Conservation (phyloP, 2,888 invertebrate species). For the Tethea ocularis region DNA sequence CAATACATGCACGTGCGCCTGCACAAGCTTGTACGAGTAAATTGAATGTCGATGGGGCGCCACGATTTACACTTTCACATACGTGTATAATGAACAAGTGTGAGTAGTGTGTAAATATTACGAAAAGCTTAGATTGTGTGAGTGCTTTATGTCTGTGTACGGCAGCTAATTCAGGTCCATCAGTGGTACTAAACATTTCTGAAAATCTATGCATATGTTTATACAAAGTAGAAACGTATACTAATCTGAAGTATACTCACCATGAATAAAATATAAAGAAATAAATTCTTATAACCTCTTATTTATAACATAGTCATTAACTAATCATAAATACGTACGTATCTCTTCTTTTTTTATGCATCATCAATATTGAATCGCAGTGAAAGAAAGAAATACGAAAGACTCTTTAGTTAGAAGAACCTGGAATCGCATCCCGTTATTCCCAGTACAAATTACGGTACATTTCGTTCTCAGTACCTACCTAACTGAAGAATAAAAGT, state of each 20-base stretch:
- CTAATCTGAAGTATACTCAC: too few species aligned
- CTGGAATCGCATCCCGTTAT: too few species aligned
- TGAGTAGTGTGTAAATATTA: slow-evolving; percentile 48
- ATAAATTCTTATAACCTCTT: too few species aligned
- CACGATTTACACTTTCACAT: slow-evolving; percentile 54
- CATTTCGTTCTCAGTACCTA: neutral
- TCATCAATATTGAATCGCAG: too few species aligned
- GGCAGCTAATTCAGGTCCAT: slow-evolving; percentile 52
- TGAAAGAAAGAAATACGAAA: too few species aligned
- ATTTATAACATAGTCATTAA: too few species aligned
- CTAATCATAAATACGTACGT: too few species aligned
- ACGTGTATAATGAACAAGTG: slow-evolving; percentile 30
- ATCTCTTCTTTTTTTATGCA: too few species aligned
- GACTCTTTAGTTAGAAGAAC: too few species aligned
- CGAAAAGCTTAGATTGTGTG: slow-evolving; percentile 53
- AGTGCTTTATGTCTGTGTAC: slow-evolving; percentile 45
- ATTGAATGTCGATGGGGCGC: slow-evolving; percentile 44
- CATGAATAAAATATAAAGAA: too few species aligned
- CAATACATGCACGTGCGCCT: slow-evolving; percentile 23
- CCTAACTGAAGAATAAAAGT: slow-evolving; percentile 42
- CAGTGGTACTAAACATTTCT: slow-evolving; percentile 57
- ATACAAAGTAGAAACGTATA: neutral
- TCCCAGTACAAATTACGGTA: too few species aligned
- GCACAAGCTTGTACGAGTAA: slow-evolving; percentile 32
- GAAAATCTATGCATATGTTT: slow-evolving; percentile 30